Base-by-base conservation (phyloP, 2,888 invertebrate genomes). In the Synanthedon myopaeformis region DNA sequence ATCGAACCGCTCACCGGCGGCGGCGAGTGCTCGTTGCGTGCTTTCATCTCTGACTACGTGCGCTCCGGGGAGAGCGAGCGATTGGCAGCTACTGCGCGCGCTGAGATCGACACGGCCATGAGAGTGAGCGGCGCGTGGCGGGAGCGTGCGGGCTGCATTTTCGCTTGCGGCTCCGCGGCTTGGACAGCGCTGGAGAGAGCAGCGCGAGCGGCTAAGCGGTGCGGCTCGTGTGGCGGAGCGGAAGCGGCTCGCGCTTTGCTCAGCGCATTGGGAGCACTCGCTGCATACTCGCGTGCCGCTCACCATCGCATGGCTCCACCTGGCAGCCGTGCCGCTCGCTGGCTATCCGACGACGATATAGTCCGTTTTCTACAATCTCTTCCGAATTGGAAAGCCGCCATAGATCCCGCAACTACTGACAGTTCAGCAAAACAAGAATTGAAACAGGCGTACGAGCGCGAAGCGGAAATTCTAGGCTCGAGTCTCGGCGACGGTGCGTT, bases 341-440 rank as follows among this genome's bases (percentile, higher is more conserved):
- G 97, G 97, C 90, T 97, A 1, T 95, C 96, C 62, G 98, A 98
- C 79, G 96, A 96, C 66, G 98, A 98, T 72, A 97, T 98, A 57
- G 96, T 94, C 70, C 87, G 97, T 53, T 96, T 97, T 81, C 90
- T 98, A 64, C 96, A 95, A 92, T 92, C 89, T 63, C 80, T 87
- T 64, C 76, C 79, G 52, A 83, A 83, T 65, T 85, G 82, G 76
- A 58, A 62, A 14, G 69, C 72, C 2, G 76, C 66, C 11, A 56
- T 61, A 4, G 57, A 61, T 55, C 49, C 49, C 4, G 12, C 49
- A 12, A 14, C 45, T 45, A 13, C 45, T 4, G 45, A 45, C 14
- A 3, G 13, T 5, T 35, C 35, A 10, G 35, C 35, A 6, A 35
- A 35, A 35, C 63, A 84, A 84, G 87, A 85, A 54, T 58, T 87